Conservation (phyloP, 2,797 vertebrate species). For the Enteromius fasciolatus region DNA sequence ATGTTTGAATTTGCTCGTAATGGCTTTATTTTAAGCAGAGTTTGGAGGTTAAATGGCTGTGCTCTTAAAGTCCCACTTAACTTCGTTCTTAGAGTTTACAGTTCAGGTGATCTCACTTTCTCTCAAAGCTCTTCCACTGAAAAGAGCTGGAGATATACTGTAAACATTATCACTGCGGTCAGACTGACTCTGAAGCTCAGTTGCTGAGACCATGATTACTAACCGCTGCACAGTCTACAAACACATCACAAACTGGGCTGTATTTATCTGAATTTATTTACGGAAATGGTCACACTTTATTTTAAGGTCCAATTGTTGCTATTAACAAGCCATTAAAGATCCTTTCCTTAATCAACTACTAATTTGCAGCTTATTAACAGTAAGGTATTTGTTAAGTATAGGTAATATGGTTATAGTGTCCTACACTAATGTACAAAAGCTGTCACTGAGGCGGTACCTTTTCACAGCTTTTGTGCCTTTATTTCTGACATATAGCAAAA, state of each 20-base stretch:
- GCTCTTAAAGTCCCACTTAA: conserved; percentile 34
- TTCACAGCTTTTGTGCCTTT: too few relatives aligned
- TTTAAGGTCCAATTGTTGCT: not conserved
- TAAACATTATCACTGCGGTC: conserved; percentile 32
- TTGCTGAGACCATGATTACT: not conserved
- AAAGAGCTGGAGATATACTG: conserved; percentile 10
- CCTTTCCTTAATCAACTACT: not conserved
- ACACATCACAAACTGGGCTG: not conserved
- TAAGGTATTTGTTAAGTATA: not conserved
- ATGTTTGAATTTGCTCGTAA: not conserved
- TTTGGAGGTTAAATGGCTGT: not conserved
- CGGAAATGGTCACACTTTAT: not conserved
- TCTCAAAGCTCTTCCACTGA: conserved; percentile 24
- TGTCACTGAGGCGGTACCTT: too few relatives aligned
- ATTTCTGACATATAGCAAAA: too few relatives aligned
- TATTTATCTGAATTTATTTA: not conserved
- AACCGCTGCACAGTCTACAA: not conserved
- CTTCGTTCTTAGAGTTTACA: conserved; percentile 23
- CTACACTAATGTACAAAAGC: too few relatives aligned
- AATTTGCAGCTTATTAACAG: not conserved
- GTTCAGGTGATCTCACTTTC: conserved; percentile 19
- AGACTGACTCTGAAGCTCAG: not conserved
- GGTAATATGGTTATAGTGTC: too few relatives aligned
- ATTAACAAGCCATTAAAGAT: not conserved
- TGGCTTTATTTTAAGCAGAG: not conserved